Evolutionary conservation across 2,888 invertebrate species (phyloP).

Genomic region (Mimas tiliae): DNA sequence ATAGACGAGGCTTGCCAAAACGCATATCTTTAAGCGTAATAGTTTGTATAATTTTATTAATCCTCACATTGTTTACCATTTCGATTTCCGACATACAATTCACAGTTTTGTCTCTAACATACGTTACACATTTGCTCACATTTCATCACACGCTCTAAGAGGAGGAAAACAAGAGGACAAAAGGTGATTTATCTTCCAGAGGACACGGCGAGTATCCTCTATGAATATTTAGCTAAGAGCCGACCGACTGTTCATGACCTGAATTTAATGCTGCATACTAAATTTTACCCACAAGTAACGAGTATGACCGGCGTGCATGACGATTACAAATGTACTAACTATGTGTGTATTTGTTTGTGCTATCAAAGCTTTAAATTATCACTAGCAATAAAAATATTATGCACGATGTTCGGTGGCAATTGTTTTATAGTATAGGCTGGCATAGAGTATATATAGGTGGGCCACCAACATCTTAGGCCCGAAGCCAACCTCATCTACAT

Average conservation of each 20-base stretch:
- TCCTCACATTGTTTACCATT: too few species aligned
- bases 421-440: too few species aligned
- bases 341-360: background rate
- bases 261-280: slow-evolving; percentile 67
- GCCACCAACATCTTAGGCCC: too few species aligned
- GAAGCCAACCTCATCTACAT: too few species aligned
- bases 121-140: slow-evolving; percentile 12
- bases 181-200: slow-evolving; percentile 25
- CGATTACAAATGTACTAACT: slow-evolving; percentile 36
- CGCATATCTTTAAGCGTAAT: too few species aligned
- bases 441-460: too few species aligned
- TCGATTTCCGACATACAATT: background rate
- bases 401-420: too few species aligned
- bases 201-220: slow-evolving; percentile 43
- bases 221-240: slow-evolving; percentile 66
- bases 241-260: slow-evolving; percentile 72
- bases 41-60: too few species aligned
- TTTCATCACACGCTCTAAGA: slow-evolving; percentile 19
- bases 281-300: slow-evolving; percentile 55
- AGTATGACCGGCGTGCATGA: slow-evolving; percentile 51
- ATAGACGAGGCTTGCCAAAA: too few species aligned
- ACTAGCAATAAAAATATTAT: background rate
- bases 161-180: slow-evolving; percentile 23
- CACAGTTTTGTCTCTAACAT: slow-evolving; percentile 1
- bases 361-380: background rate